Percentiles rank a stretch among this genome's conserved stretches.
Conservation (phyloP, 2,888 invertebrate species). For the Drosophila birchii region DNA sequence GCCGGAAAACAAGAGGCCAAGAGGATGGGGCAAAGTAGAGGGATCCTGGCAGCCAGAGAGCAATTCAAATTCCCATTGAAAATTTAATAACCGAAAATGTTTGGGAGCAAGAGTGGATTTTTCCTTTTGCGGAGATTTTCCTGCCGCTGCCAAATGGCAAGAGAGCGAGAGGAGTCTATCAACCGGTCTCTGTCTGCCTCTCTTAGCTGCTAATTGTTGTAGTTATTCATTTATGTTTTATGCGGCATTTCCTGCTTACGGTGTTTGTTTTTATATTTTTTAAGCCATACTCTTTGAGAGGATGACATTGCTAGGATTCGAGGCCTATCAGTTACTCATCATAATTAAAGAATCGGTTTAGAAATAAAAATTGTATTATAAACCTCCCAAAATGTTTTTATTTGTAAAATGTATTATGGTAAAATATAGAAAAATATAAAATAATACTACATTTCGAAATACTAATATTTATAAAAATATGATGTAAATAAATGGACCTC, state of each 20-base stretch:
- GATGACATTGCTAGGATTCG: not conserved
- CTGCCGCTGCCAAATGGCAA: conserved; percentile 52
- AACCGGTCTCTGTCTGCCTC: conserved; percentile 14
- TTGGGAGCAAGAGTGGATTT: conserved; percentile 41
- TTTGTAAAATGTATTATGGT: too few species aligned
- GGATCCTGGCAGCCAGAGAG: conserved; percentile 44
- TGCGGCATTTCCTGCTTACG: conserved; percentile 56
- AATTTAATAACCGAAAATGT: conserved; percentile 77
- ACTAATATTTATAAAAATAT: too few species aligned
- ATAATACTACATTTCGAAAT: too few species aligned
- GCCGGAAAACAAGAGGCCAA: conserved; percentile 46
- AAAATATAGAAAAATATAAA: too few species aligned
- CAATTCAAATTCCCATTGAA: conserved; percentile 74
- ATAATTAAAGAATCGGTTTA: too few species aligned
- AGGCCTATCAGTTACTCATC: too few species aligned
- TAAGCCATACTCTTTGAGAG: not conserved
- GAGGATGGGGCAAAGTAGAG: conserved; percentile 11
- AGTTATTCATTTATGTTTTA: conserved; percentile 70
- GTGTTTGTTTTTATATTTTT: conserved; percentile 3
- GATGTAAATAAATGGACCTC: too few species aligned
- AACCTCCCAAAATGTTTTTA: too few species aligned
- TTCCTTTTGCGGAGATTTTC: conserved; percentile 20
- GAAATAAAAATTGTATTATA: too few species aligned
- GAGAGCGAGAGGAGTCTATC: conserved; percentile 39
- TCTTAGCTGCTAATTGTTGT: conserved; percentile 52